These are phyloP conservation scores for Tenthredo distinguenda DNA, from an alignment of 2,888 invertebrate species.

Conservation along the genomic window DNA sequence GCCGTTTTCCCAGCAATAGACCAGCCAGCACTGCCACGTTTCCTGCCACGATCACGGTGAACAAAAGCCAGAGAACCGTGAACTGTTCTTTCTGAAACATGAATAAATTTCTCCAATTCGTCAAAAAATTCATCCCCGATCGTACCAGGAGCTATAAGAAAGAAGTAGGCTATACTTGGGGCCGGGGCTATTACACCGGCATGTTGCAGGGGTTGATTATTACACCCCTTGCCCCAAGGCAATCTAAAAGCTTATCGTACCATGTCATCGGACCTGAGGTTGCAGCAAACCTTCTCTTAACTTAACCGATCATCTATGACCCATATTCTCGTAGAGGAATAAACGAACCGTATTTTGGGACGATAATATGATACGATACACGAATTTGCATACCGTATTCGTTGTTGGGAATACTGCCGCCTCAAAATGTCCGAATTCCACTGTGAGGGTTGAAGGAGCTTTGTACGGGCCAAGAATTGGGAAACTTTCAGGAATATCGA, in stretches of 20 bases:
- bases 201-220: constrained; percentile 27
- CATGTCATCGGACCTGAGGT: constrained; percentile 18
- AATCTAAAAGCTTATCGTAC: constrained; percentile 32
- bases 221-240: not conserved
- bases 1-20: constrained; percentile 88
- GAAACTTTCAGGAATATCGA: no score
- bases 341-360: not conserved
- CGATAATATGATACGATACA: not conserved
- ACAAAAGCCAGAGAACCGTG: constrained; percentile 91
- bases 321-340: not conserved
- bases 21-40: constrained; percentile 94
- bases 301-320: constrained; percentile 26
- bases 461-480: not conserved
- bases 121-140: not conserved
- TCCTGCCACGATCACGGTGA: constrained; percentile 91
- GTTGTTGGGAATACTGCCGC: not conserved
- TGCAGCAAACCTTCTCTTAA: constrained; percentile 9
- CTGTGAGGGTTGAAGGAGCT: not conserved
- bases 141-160: not conserved
- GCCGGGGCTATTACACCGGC: not conserved
- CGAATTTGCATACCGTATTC: not conserved
- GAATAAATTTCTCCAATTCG: not conserved
- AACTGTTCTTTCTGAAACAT: constrained; percentile 90
- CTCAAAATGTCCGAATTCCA: not conserved
- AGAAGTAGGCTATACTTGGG: not conserved